Evolutionary conservation across 2,113 vertebrate genomes (phyloP).

Genomic region (Oreamnos americanus): DNA sequence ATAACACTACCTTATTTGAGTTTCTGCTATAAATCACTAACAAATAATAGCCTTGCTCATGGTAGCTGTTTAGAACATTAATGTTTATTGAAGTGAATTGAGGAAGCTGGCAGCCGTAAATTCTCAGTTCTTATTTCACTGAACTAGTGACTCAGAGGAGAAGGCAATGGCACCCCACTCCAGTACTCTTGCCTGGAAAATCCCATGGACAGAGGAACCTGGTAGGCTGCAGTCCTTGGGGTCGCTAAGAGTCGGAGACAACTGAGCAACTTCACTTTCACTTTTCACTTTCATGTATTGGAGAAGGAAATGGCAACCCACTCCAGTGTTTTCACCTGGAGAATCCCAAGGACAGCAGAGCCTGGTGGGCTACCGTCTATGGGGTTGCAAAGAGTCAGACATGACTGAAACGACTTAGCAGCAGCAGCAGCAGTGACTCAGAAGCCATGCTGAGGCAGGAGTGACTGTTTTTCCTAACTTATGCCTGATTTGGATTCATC

Average conservation of each 20-base stretch:
- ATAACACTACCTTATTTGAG: background rate
- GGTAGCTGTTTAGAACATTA: background rate
- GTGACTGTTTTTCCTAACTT: background rate
- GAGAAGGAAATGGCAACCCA: too few relatives aligned
- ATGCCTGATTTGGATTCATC: background rate
- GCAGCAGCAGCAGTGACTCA: background rate
- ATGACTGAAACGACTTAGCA: rapidly evolving
- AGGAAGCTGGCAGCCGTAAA: background rate
- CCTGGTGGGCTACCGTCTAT: too few relatives aligned
- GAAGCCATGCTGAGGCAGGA: background rate
- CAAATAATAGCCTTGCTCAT: background rate
- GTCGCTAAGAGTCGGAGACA: too few relatives aligned
- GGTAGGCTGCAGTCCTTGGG: too few relatives aligned
- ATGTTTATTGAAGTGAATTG: background rate
- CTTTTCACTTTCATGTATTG: too few relatives aligned
- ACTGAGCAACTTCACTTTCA: too few relatives aligned
- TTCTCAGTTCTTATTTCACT: background rate
- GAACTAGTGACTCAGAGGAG: background rate
- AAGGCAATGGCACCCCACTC: too few relatives aligned
- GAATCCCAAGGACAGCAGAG: too few relatives aligned
- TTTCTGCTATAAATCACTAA: background rate
- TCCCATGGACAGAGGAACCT: too few relatives aligned
- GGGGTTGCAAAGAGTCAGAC: too few relatives aligned
- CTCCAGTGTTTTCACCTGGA: too few relatives aligned
- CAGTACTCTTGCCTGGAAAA: too few relatives aligned